A percentile compares a stretch with the other conserved stretches of the same genome.
phyloP scores from a whole-genome alignment of 2,113 vertebrate species.

The Centrocercus urophasianus region DNA sequence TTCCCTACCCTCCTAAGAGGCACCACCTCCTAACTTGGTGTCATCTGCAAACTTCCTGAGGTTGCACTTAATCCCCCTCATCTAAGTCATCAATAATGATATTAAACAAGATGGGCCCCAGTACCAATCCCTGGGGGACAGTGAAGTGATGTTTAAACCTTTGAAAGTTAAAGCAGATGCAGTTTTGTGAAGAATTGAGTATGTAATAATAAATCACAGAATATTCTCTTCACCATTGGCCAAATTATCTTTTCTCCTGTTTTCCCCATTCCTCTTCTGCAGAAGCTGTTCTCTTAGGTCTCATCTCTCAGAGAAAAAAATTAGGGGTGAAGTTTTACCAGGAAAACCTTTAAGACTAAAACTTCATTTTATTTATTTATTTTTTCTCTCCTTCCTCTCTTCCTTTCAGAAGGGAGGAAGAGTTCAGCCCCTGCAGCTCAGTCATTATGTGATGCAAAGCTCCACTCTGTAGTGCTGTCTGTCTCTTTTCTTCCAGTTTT shows the following conservation, averaged over 20 bases:
- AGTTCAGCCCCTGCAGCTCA: neutral
- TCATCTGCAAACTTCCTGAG: no score
- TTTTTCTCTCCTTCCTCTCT: rapidly evolving
- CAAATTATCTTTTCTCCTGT: neutral
- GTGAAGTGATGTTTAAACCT: neutral
- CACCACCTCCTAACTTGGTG: no score
- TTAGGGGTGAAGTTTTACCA: neutral
- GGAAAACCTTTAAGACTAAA: neutral
- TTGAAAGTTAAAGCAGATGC: neutral
- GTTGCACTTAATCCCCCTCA: no score
- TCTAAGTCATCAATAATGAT: no score
- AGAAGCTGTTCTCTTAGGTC: neutral
- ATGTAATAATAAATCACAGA: neutral
- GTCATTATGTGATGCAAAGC: neutral
- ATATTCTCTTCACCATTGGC: neutral
- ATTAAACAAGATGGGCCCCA: no score
- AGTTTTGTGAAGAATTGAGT: neutral
- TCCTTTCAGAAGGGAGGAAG: neutral
- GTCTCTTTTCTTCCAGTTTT: neutral
- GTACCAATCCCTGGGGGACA: no score
- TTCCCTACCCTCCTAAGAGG: no score
- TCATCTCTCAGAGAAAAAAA: neutral
- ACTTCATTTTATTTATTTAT: neutral
- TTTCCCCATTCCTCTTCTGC: neutral
- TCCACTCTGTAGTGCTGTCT: neutral